Evolutionary conservation across 2,888 invertebrate species (phyloP).

Genomic region (Macaria liturata): DNA sequence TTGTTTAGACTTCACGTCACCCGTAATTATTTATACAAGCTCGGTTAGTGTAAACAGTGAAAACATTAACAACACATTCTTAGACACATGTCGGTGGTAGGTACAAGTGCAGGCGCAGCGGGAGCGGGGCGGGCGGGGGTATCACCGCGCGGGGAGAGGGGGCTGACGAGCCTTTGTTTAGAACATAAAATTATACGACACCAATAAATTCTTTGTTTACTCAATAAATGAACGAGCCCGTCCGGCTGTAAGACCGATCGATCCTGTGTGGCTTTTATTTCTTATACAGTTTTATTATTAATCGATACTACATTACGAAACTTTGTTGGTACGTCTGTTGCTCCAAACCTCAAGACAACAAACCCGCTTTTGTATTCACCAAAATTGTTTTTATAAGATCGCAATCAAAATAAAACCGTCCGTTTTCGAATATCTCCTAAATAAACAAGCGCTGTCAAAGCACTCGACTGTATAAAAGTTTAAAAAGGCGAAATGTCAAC

Average conservation of each 20-base stretch:
- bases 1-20: slow-evolving; percentile 53
- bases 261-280: slow-evolving; percentile 52
- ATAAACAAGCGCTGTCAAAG: slow-evolving; percentile 74
- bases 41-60: slow-evolving; percentile 66
- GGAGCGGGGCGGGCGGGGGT: slow-evolving; percentile 42
- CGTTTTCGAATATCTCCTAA: slow-evolving; percentile 56
- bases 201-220: slow-evolving; percentile 81
- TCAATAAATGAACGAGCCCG: slow-evolving; percentile 70
- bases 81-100: slow-evolving; percentile 65
- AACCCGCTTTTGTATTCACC: slow-evolving; percentile 20
- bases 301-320: slow-evolving; percentile 8
- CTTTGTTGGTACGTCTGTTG: background rate
- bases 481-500: slow-evolving; percentile 73
- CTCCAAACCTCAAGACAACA: slow-evolving; percentile 6
- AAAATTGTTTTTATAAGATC: slow-evolving; percentile 46
- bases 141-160: slow-evolving; percentile 30
- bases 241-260: slow-evolving; percentile 58
- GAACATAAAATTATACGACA: slow-evolving; percentile 82
- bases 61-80: slow-evolving; percentile 74
- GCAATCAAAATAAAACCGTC: slow-evolving; percentile 57
- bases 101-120: slow-evolving; percentile 72
- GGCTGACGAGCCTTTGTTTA: slow-evolving; percentile 77
- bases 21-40: slow-evolving; percentile 58
- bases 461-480: slow-evolving; percentile 72
- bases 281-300: slow-evolving; percentile 29